These are phyloP conservation scores for Rhagologus leucostigma DNA, from an alignment of 2,113 vertebrate species.

Conservation along the genomic window DNA sequence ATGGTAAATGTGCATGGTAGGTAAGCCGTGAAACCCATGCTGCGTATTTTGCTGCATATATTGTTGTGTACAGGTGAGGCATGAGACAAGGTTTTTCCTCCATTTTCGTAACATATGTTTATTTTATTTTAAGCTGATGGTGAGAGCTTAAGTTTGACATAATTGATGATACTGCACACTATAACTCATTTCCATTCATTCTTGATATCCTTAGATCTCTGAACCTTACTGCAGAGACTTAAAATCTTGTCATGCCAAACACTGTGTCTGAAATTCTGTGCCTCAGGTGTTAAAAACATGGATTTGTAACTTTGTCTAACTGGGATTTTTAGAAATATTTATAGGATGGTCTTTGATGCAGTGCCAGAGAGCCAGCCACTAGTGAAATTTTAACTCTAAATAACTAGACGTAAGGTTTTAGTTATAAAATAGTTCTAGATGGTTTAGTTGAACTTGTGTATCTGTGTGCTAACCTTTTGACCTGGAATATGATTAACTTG, in stretches of 20 bases:
- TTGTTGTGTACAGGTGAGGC: not conserved
- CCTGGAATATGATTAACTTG: not conserved
- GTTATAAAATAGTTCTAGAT: not conserved
- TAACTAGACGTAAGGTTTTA: not conserved
- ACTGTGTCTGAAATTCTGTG: not conserved
- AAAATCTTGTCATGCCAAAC: not conserved
- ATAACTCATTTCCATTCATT: not conserved
- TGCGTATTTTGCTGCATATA: not conserved
- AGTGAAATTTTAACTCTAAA: not conserved
- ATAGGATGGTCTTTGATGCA: not conserved
- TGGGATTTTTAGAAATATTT: not conserved
- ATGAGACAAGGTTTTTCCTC: not conserved
- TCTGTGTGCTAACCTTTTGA: not conserved
- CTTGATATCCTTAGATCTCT: not conserved
- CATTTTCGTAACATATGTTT: rapidly evolving
- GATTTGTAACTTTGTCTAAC: not conserved
- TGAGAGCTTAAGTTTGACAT: not conserved
- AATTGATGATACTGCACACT: not conserved
- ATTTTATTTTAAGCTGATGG: not conserved
- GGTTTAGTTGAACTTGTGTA: not conserved
- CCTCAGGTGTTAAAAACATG: not conserved
- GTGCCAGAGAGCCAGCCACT: not conserved
- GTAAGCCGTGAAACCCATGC: not conserved
- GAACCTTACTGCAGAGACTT: not conserved
- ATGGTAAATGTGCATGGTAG: not conserved